These are phyloP conservation scores for Acanthosepion pharaonis DNA, from an alignment of 2,888 invertebrate species.

Conservation along the genomic window DNA sequence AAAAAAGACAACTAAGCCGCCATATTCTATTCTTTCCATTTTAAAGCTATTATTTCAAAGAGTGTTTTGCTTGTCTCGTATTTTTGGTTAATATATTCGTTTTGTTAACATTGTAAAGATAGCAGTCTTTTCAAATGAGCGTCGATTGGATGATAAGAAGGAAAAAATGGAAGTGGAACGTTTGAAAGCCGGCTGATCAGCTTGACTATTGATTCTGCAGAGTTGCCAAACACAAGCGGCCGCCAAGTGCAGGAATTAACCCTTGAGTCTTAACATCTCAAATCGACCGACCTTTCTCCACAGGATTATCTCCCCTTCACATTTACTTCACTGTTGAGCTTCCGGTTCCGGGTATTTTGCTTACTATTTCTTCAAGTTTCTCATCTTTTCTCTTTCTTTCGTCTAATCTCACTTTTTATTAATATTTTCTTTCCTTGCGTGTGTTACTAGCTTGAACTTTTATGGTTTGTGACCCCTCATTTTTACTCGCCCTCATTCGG, in stretches of 20 bases:
- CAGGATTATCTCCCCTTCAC: background rate
- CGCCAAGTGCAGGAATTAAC: background rate
- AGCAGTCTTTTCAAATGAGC: background rate
- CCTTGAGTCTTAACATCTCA: constrained; percentile 8
- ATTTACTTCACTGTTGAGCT: background rate
- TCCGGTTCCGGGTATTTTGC: background rate
- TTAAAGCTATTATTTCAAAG: no score
- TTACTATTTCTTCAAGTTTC: background rate
- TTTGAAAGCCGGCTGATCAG: background rate
- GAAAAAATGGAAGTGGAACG: no score
- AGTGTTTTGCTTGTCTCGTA: no score
- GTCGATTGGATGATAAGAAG: background rate
- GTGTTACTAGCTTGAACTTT: no score
- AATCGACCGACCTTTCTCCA: constrained; percentile 33
- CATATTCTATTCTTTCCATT: no score
- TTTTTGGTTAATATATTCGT: background rate
- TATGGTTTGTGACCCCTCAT: no score
- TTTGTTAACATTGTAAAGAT: background rate
- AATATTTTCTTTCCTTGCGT: no score
- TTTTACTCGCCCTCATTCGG: no score
- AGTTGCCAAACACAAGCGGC: background rate
- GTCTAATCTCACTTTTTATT: no score
- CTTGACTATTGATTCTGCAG: background rate
- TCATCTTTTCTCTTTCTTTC: no score
- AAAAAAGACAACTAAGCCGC: no score